Evolutionary conservation across 2,797 vertebrate genomes (phyloP).

Genomic region (Protonibea diacanthus): DNA sequence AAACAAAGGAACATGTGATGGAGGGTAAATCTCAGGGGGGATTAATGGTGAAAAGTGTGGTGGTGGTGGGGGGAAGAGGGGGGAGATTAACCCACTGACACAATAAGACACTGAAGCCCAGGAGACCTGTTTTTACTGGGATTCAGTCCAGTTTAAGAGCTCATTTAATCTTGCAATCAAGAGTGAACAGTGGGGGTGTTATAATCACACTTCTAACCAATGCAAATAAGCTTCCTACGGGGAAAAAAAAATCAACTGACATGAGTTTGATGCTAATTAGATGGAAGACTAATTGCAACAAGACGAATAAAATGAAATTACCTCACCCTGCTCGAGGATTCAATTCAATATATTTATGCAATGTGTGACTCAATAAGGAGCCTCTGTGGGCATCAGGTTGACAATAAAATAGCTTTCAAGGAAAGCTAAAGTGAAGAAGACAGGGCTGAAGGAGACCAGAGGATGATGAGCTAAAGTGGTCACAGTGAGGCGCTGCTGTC

Average conservation of each 20-base stretch:
- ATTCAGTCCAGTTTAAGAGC: constrained; percentile 37
- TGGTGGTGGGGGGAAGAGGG: background rate
- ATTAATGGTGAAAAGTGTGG: constrained; percentile 39
- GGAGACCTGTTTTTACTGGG: constrained; percentile 47
- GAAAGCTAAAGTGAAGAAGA: background rate
- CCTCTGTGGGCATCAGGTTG: constrained; percentile 30
- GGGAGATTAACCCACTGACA: constrained; percentile 64
- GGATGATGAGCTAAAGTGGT: background rate
- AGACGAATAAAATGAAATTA: background rate
- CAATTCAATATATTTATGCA: constrained; percentile 19
- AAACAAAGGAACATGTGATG: constrained; percentile 47
- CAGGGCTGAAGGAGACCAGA: background rate
- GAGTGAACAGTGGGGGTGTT: constrained; percentile 20
- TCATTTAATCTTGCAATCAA: constrained; percentile 47
- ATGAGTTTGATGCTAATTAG: constrained; percentile 19
- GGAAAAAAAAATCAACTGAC: constrained; percentile 16
- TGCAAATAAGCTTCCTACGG: constrained; percentile 37
- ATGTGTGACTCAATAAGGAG: constrained; percentile 29
- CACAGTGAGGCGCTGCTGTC: constrained; percentile 7
- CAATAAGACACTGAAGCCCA: constrained; percentile 49
- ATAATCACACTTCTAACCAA: constrained; percentile 43
- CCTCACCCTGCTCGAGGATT: background rate
- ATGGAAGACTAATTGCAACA: constrained; percentile 1
- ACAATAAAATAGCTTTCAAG: constrained; percentile 19
- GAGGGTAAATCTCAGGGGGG: constrained; percentile 38